These are phyloP conservation scores for Ooceraea biroi DNA, from an alignment of 1,140 invertebrate species.

Conservation along the genomic window DNA sequence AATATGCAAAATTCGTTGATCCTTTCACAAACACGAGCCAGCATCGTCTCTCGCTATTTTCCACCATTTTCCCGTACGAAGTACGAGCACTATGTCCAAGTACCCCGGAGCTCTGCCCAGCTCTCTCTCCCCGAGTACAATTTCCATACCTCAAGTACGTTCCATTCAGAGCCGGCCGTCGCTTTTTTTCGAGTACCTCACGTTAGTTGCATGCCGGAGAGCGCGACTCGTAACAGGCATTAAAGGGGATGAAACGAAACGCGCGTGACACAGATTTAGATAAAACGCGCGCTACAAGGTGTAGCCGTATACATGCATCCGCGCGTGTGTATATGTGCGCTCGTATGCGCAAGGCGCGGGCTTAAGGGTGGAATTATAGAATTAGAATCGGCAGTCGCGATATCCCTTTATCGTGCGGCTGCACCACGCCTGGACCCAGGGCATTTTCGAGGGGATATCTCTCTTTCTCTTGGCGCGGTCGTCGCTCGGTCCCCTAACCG, in stretches of 20 bases:
- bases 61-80: constrained; percentile 10
- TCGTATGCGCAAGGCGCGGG: constrained; percentile 63
- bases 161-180: constrained; percentile 22
- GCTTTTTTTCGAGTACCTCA: constrained; percentile 42
- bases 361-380: constrained; percentile 80
- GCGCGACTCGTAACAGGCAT: constrained; percentile 67
- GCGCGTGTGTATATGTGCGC: constrained; percentile 56
- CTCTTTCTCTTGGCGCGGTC: constrained; percentile 33
- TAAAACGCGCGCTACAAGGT: constrained; percentile 73
- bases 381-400: constrained; percentile 80
- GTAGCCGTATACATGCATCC: constrained; percentile 62
- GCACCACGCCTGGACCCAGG: constrained; percentile 58
- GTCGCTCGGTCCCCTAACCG: background rate
- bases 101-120: background rate
- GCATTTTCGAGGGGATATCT: constrained; percentile 44
- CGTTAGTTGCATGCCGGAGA: constrained; percentile 6
- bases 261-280: constrained; percentile 80
- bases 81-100: background rate
- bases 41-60: background rate
- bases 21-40: background rate
- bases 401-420: constrained; percentile 79
- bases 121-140: constrained; percentile 10
- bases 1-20: background rate
- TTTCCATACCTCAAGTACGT: constrained; percentile 49
- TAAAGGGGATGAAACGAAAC: constrained; percentile 79